These are phyloP conservation scores for Otus scops DNA, from an alignment of 2,797 vertebrate genomes.

Conservation along the genomic window DNA sequence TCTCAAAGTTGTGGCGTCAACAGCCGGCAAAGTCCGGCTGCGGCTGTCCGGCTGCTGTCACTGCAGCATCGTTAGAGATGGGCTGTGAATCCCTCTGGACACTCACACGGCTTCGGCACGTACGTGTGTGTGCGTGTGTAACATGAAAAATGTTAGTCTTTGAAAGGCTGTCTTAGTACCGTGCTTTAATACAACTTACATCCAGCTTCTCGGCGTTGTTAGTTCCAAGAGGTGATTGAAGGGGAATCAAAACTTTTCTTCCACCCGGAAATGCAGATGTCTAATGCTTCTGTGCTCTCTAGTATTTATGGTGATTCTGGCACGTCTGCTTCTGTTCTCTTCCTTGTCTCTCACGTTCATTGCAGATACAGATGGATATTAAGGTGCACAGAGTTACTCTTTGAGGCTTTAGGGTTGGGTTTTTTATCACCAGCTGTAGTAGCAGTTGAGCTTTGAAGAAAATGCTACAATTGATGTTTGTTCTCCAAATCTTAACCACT, in stretches of 20 bases:
- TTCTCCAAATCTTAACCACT: not conserved
- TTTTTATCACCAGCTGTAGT: not conserved
- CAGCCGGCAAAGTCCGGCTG: not conserved
- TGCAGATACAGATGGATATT: not conserved
- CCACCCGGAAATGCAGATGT: not conserved
- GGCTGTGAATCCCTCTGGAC: rapidly evolving
- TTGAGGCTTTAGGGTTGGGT: not conserved
- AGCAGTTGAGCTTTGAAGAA: not conserved
- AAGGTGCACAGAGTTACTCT: not conserved
- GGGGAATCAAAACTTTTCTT: not conserved
- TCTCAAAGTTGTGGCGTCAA: not conserved
- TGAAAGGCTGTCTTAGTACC: rapidly evolving
- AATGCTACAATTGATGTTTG: not conserved
- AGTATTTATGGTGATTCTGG: not conserved
- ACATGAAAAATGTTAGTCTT: rapidly evolving
- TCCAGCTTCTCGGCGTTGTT: not conserved
- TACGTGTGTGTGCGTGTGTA: not conserved
- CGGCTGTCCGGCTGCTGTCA: not conserved
- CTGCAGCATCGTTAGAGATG: rapidly evolving
- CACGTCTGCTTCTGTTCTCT: not conserved
- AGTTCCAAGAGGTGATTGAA: rapidly evolving
- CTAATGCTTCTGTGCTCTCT: not conserved
- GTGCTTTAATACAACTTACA: rapidly evolving
- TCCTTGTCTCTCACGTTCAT: not conserved
- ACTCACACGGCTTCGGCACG: rapidly evolving